Evolutionary conservation across 1,140 invertebrate genomes (phyloP).

Genomic region (Streblospio benedicti): DNA sequence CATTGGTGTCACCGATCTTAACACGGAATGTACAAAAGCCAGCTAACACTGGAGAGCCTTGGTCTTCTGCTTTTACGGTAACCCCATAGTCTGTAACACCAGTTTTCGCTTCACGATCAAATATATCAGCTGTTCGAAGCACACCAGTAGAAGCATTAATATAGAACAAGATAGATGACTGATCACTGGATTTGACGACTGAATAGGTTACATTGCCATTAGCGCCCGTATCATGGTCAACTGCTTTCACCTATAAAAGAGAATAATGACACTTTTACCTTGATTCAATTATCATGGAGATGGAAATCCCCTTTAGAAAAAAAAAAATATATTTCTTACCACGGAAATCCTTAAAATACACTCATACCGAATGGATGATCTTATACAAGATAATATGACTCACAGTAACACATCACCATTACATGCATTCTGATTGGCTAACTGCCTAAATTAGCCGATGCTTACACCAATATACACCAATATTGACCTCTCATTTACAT

Average conservation of each 20-base stretch:
- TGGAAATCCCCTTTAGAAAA: too few relatives aligned
- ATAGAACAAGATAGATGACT: slow-evolving; percentile 13
- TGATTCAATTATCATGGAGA: neutral
- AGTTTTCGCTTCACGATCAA: slow-evolving; percentile 88
- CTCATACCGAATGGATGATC: too few relatives aligned
- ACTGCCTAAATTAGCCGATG: too few relatives aligned
- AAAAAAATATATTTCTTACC: too few relatives aligned
- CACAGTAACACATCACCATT: too few relatives aligned
- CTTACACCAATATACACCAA: too few relatives aligned
- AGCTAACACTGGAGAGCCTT: slow-evolving; percentile 82
- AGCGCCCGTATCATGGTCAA: slow-evolving; percentile 84
- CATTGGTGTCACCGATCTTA: slow-evolving; percentile 90
- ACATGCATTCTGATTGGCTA: too few relatives aligned
- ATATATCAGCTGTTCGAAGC: slow-evolving; percentile 37
- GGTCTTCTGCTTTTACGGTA: slow-evolving; percentile 89
- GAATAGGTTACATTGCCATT: slow-evolving; percentile 61
- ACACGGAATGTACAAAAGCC: slow-evolving; percentile 90
- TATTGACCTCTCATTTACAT: too few relatives aligned
- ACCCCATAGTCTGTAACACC: slow-evolving; percentile 85
- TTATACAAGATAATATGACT: too few relatives aligned
- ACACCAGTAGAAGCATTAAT: slow-evolving; percentile 18
- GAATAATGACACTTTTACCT: slow-evolving; percentile 34
- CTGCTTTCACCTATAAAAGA: slow-evolving; percentile 88
- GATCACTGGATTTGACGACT: slow-evolving; percentile 14
- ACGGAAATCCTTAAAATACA: too few relatives aligned